A percentile compares a stretch with the other conserved stretches of the same genome.
phyloP scores from a whole-genome alignment of 2,113 vertebrate species.

The Amphiprion ocellaris region DNA sequence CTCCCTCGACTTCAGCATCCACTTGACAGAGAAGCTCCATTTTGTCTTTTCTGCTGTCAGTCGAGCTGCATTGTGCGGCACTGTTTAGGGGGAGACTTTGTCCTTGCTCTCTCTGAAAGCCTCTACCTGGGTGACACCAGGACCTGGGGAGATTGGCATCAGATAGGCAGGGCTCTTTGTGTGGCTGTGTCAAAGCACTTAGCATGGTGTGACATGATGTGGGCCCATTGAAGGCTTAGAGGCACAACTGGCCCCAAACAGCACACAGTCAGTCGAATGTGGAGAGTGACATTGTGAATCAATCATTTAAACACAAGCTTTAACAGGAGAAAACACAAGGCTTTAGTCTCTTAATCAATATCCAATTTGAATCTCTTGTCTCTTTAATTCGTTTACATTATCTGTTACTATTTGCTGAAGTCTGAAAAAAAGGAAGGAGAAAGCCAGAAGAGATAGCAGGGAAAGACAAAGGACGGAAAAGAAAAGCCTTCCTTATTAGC shows the following conservation, averaged over 20 bases:
- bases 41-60: constrained; percentile 67
- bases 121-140: constrained; percentile 63
- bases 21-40: constrained; percentile 55
- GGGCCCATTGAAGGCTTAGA: constrained; percentile 51
- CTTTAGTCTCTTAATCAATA: constrained; percentile 83
- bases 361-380: constrained; percentile 85
- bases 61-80: constrained; percentile 50
- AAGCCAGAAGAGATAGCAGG: constrained; percentile 39
- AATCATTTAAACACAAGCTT: constrained; percentile 80
- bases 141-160: constrained; percentile 65
- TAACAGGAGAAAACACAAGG: constrained; percentile 71
- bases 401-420: constrained; percentile 71
- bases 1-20: constrained; percentile 47
- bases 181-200: constrained; percentile 72
- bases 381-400: constrained; percentile 82
- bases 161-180: constrained; percentile 75
- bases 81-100: constrained; percentile 56
- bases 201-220: constrained; percentile 67
- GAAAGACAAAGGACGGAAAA: constrained; percentile 71
- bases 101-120: constrained; percentile 67
- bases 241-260: constrained; percentile 43
- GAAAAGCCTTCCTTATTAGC: constrained; percentile 80
- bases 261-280: constrained; percentile 46
- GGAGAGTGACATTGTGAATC: constrained; percentile 75
- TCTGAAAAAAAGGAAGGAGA: constrained; percentile 47